These are phyloP conservation scores for Polietes domitor DNA, from an alignment of 2,888 invertebrate genomes.

Conservation along the genomic window DNA sequence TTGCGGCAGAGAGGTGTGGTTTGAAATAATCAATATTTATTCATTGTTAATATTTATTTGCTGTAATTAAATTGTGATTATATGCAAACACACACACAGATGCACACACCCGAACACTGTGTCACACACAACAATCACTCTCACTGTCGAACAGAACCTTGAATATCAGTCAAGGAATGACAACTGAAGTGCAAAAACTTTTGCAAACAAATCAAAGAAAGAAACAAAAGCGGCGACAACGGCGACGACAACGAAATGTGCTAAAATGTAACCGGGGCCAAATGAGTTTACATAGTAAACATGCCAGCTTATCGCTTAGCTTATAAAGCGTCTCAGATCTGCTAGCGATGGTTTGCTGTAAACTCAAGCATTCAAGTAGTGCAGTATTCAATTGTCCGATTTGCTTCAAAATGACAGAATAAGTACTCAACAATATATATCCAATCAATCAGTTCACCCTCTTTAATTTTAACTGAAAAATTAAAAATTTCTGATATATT, in stretches of 20 bases:
- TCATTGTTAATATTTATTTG: slow-evolving; percentile 61
- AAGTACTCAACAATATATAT: too few species aligned
- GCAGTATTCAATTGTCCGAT: too few species aligned
- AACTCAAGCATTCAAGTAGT: too few species aligned
- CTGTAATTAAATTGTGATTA: slow-evolving; percentile 62
- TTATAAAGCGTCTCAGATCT: not conserved
- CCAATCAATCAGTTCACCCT: too few species aligned
- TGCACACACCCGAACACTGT: not conserved
- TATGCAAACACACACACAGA: slow-evolving; percentile 32
- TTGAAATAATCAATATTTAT: slow-evolving; percentile 55
- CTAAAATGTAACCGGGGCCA: slow-evolving; percentile 25
- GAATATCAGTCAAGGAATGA: slow-evolving; percentile 49
- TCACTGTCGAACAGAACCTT: slow-evolving; percentile 38
- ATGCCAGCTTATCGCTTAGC: not conserved
- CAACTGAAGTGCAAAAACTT: slow-evolving; percentile 39
- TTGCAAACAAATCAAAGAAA: slow-evolving; percentile 43
- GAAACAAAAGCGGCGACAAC: too few species aligned
- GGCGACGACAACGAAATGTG: not conserved
- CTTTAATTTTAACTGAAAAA: too few species aligned
- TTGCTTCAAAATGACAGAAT: too few species aligned
- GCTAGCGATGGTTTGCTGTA: too few species aligned
- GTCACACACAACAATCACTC: slow-evolving; percentile 29
- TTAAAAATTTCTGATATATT: too few species aligned
- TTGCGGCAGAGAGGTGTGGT: slow-evolving; percentile 51
- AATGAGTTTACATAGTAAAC: not conserved